Base-by-base conservation (phyloP, 2,113 vertebrate genomes). In the Oenanthe oenanthe region DNA sequence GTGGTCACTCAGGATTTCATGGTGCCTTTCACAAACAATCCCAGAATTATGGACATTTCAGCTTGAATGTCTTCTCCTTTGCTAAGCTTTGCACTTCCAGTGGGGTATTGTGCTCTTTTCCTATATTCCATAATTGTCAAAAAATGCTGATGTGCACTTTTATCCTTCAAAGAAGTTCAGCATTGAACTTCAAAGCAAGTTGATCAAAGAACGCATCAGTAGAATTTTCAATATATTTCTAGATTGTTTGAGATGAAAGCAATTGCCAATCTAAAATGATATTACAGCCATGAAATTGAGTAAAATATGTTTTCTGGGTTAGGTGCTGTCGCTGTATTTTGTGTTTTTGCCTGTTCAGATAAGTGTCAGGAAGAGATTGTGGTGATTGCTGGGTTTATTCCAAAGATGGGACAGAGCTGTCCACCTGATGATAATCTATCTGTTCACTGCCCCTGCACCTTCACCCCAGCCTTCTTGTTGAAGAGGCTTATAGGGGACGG, bases 1-100 rank as follows among this genome's bases (percentile, higher is more conserved):
- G 74, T 92, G 88, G 60, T 95, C 92, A 72, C 76, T 88, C 61
- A 18, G 72, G 61, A 94, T 73, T 88, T 70, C 62, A 34, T 24
- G 58, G 60, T 85, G 77, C 54, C 70, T 85, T 53, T 42, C 50
- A 65, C 45, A 68, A 92, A 61, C 81, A 87, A 65, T 73, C 63
- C 78, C 54, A 84, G 45, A 94, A 95, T 65, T 92, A 45, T 18
- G 68, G 60, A 47, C 72, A 13, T 29, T 88, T 88, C 32, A 81
- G 7, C 63, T 29, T 84, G 53, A 54, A 31, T 71, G 26, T 34
- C 48, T 93, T 87, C 77, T 96, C 50, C 60, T 88, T 54, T 91
- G 61, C 62, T 73, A 71, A 53, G 28, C 38, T 89, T 83, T 81
- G 74, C 65, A 66, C 13, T 76, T 91, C 36, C 48, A 88, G 19